Evolutionary conservation across 2,797 vertebrate genomes (phyloP), one percentile per base, ranked within the genome.

Genomic region (Dendrocincla tyrannina): DNA sequence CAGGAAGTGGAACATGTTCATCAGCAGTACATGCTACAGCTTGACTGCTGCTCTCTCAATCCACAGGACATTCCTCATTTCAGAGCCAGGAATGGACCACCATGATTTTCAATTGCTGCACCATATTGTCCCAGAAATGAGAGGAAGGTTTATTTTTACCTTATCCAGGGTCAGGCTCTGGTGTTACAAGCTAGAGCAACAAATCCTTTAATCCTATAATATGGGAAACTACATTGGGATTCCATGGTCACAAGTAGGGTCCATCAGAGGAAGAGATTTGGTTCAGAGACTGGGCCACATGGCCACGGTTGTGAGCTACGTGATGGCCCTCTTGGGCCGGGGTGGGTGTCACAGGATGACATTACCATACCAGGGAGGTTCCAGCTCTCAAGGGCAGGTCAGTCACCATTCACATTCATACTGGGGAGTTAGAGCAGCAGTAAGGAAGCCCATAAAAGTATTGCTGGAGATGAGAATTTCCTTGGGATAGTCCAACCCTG

Each of bases 121-220:
- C 39, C 16, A 14, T 27, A 39, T 20, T 64, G 17, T 17, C 50
- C 46, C 79, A 78, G 55, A 85, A 89, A 85, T 49, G 46, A 46
- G 33, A 89, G 28, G 44, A 91, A 64, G 33, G 42, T 70, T 70
- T 42, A 28, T 58, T 91, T 73, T 81, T 47, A 73, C 14, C 11
- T 80, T 30, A 35, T 60, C 44, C 7, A 5, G 22, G 27, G 67
- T 49, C 72, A 85, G 50, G 14, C 30, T 20, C 10, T 17, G 37
- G 30, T 37, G 39, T 80, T 37, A 53, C 13, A 73, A 87, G 20
- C 32, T 56, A 70, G 4, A 83, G 23, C 35, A 55, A 67, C 16
- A 80, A 88, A 70, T 66, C 49, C 30, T 88, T 88, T 53, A 39
- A 85, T 80, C 42, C 23, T 14, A n/a, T 74, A 68, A 83, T 27